Conservation (phyloP, 2,113 vertebrate genomes). For the Pantherophis guttatus region DNA sequence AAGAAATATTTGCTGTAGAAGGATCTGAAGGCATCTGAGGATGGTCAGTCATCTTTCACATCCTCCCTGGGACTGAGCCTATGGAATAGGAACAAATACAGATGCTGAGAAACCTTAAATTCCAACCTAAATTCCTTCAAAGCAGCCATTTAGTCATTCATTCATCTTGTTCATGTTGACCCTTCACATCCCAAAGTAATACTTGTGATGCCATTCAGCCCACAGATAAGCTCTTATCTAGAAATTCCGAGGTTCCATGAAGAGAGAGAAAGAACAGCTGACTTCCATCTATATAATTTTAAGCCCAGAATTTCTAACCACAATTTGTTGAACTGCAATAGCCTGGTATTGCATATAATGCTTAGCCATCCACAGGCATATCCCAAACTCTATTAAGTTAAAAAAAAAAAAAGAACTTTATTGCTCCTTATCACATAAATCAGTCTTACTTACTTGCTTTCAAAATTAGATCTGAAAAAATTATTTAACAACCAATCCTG, state of each 20-base stretch:
- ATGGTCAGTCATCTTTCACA: slow-evolving; percentile 72
- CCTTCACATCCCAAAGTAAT: not conserved
- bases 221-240: not conserved
- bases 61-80: slow-evolving; percentile 18
- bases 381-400: not conserved
- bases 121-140: not conserved
- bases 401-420: not conserved
- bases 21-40: slow-evolving; percentile 43
- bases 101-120: not conserved
- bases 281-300: not conserved
- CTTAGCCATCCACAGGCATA: not conserved
- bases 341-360: not conserved
- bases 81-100: not conserved
- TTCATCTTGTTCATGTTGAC: not conserved
- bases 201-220: not conserved
- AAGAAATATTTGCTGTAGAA: slow-evolving; percentile 16
- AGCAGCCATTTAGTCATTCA: not conserved
- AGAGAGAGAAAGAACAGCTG: not conserved
- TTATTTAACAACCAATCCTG: too few species aligned
- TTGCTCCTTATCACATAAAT: not conserved
- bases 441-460: not conserved
- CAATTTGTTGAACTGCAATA: not conserved
- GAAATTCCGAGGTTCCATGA: not conserved
- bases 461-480: too few species aligned
- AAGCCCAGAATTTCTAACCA: not conserved